Percentiles rank a stretch among this genome's conserved stretches.
Conservation (phyloP, 92 coral and sea anemone genomes). For the Zoanthus sansibaricus region DNA sequence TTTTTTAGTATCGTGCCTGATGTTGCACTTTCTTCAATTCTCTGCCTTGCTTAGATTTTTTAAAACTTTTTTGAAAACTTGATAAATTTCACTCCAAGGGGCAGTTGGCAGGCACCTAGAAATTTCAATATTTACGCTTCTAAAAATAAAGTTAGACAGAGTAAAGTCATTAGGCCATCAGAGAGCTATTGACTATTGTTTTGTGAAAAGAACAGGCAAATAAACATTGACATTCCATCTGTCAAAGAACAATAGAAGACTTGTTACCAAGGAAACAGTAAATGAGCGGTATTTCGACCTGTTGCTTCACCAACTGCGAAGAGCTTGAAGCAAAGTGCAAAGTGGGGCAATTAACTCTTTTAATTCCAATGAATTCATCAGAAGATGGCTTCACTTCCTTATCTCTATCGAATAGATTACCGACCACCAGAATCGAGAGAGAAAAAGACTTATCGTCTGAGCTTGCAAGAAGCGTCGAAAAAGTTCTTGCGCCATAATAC, state of each 20-base stretch:
- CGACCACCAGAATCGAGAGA: conserved; percentile 39
- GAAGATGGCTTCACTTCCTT: conserved; percentile 35
- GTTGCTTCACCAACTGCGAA: conserved; percentile 8
- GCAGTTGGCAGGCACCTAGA: too few relatives aligned
- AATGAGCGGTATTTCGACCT: conserved; percentile 1
- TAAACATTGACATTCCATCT: not conserved
- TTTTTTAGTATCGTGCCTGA: too few relatives aligned
- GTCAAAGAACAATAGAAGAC: conserved; percentile 6
- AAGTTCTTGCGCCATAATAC: conserved; percentile 41
- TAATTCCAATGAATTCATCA: conserved; percentile 35
- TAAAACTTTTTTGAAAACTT: too few relatives aligned
- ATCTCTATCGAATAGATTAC: conserved; percentile 40
- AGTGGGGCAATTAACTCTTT: conserved; percentile 1
- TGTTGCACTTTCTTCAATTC: too few relatives aligned
- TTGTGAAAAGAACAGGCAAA: not conserved
- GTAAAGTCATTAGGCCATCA: too few relatives aligned
- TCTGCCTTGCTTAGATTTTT: too few relatives aligned
- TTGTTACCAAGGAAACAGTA: conserved; percentile 40
- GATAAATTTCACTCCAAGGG: too few relatives aligned
- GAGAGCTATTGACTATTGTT: too few relatives aligned
- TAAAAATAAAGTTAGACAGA: too few relatives aligned
- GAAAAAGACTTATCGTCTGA: conserved; percentile 39
- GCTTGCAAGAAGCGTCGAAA: conserved; percentile 37
- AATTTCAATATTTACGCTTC: too few relatives aligned
- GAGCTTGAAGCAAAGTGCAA: not conserved